Evolutionary conservation across 2,113 vertebrate species (phyloP).

Genomic region (Naja naja): DNA sequence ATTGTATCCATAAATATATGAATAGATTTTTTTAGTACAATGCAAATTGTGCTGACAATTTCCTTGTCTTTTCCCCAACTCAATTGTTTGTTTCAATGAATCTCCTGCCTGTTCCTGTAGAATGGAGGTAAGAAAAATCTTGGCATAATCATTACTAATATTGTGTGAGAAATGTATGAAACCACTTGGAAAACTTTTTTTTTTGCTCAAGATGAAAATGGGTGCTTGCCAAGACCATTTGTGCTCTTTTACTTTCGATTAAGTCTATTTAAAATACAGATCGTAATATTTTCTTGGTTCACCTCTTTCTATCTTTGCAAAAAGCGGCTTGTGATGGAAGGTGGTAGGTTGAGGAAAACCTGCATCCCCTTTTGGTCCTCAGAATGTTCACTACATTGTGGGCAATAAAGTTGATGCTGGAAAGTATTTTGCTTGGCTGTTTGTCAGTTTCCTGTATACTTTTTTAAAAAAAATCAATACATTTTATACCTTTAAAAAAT

Average conservation of each 20-base stretch:
- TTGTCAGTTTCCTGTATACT: neutral
- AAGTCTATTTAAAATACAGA: neutral
- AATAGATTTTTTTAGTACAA: neutral
- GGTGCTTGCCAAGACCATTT: neutral
- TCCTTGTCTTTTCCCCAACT: slow-evolving; percentile 47
- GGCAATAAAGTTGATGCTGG: neutral
- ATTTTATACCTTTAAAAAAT: neutral
- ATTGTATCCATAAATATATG: neutral
- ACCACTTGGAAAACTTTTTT: neutral
- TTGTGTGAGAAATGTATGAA: neutral
- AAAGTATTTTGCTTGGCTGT: neutral
- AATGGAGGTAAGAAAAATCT: slow-evolving; percentile 81
- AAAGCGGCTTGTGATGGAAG: neutral
- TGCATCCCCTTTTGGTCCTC: neutral
- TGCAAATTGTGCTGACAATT: slow-evolving; percentile 55
- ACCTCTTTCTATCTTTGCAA: neutral
- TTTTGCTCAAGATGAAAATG: neutral
- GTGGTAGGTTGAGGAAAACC: neutral
- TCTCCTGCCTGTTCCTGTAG: slow-evolving; percentile 63
- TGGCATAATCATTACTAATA: neutral
- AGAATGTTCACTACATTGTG: neutral
- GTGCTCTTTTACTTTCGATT: neutral
- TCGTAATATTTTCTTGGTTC: neutral
- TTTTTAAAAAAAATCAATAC: neutral
- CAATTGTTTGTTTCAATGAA: slow-evolving; percentile 51